These are phyloP conservation scores for Auanema sp. DNA, from an alignment of 2,888 invertebrate species.

Conservation along the genomic window DNA sequence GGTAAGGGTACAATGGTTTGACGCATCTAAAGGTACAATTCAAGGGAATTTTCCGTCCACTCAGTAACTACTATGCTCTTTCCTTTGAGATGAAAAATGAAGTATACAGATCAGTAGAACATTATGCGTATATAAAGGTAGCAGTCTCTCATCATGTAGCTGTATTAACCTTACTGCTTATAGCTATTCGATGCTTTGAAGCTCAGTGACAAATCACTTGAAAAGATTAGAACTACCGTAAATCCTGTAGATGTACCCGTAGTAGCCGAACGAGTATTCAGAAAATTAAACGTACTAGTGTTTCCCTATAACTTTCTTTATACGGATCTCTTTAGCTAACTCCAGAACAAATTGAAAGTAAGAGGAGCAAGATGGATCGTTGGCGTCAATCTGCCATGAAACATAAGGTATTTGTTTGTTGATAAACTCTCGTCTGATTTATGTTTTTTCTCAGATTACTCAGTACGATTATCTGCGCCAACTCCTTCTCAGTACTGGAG, in stretches of 20 bases:
- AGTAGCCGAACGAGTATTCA: constrained; percentile 48
- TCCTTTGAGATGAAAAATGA: constrained; percentile 53
- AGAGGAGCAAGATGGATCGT: constrained; percentile 52
- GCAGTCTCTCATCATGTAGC: constrained; percentile 19
- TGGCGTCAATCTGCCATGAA: constrained; percentile 63
- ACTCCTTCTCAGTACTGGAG: constrained; percentile 59
- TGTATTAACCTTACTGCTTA: constrained; percentile 2
- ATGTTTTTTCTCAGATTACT: constrained; percentile 25
- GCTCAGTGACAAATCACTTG: constrained; percentile 53
- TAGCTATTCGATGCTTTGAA: constrained; percentile 42
- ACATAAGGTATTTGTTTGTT: constrained; percentile 38
- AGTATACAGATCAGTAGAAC: constrained; percentile 60
- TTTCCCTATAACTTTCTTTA: no score
- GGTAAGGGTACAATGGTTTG: constrained; percentile 22
- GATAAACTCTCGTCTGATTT: background rate
- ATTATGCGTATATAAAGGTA: constrained; percentile 60
- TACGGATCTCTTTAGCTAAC: constrained; percentile 16
- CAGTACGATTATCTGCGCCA: constrained; percentile 58
- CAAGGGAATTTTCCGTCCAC: constrained; percentile 59
- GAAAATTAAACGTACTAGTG: constrained; percentile 36
- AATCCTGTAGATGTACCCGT: constrained; percentile 50
- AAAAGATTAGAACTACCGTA: constrained; percentile 58
- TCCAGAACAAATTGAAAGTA: constrained; percentile 38
- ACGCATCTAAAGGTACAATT: constrained; percentile 1
- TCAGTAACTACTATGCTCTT: constrained; percentile 57